Evolutionary conservation across 35 echinoderm and acorn worm genomes (phyloP).

Genomic region (Holothuria glaberrima): DNA sequence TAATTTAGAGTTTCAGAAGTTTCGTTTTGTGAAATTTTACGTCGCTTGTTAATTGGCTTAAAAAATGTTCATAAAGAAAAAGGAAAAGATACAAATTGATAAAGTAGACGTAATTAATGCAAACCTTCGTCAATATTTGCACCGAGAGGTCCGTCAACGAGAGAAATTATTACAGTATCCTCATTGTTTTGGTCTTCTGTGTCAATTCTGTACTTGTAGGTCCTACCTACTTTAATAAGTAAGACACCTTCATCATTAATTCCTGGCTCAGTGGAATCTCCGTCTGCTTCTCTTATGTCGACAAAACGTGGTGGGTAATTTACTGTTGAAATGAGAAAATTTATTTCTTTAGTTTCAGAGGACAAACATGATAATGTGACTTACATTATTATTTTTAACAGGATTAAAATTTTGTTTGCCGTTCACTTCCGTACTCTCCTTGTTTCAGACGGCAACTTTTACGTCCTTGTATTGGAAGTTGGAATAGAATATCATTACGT

Average conservation of each 20-base stretch:
- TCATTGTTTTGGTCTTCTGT: not conserved
- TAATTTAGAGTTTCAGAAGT: too few relatives aligned
- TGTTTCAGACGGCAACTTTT: too few relatives aligned
- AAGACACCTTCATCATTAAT: not conserved
- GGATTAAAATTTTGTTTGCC: too few relatives aligned
- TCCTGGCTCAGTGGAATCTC: not conserved
- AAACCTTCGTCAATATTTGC: not conserved
- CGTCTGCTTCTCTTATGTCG: not conserved
- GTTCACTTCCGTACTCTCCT: too few relatives aligned
- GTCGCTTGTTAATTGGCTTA: too few relatives aligned
- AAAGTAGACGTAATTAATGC: not conserved
- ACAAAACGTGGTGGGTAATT: not conserved
- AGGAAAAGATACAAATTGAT: not conserved
- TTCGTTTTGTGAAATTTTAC: too few relatives aligned
- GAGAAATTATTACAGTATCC: not conserved
- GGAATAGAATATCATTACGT: too few relatives aligned
- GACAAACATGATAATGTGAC: too few relatives aligned
- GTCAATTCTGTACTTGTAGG: not conserved
- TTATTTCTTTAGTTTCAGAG: too few relatives aligned
- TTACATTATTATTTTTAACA: too few relatives aligned
- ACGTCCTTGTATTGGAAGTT: too few relatives aligned
- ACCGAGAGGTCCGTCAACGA: not conserved
- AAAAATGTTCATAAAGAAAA: too few relatives aligned
- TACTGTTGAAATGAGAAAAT: not conserved
- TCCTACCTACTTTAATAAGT: constrained; percentile 1